Evolutionary conservation across 2,113 vertebrate genomes (phyloP), one percentile per base, ranked within the genome.

Genomic region (Pseudonaja textilis): DNA sequence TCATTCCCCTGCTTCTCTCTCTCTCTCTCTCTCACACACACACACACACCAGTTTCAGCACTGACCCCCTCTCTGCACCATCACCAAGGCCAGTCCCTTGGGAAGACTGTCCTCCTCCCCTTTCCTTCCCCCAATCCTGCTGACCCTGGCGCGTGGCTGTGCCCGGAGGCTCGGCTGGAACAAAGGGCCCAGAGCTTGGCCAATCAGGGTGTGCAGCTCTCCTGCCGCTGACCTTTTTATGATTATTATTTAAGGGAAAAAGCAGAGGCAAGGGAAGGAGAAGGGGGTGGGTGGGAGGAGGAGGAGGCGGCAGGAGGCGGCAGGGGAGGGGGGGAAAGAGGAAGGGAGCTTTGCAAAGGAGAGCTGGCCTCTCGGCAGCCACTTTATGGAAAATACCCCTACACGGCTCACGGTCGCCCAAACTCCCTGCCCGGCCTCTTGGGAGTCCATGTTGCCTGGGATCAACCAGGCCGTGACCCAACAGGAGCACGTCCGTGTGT

Each of bases 211-310:
- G 74, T 81, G 89, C 57, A 47, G 89, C 85, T 88, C 85, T 91
- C 89, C 93, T 91, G 93, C 93, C 61, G 61, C 89, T 93, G 93
- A 93, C 93, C 93, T 93, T 93, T 88, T 91, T 93, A 93, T 91
- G 93, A 93, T 93, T 93, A 93, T 93, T 93, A 91, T 93, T 93
- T 93, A 93, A 93, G 92, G 89, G 89, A 81, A 88, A 93, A 93
- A 91, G 92, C 89, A 91, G 92, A 91, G 89, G 89, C 89, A 61
- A 56, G 25, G 89, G 23, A 89, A 64, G 85, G 34, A 47, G 81
- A 18, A 59, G 57, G 14, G n/a, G n/a, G n/a, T n/a, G n/a, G n/a
- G n/a, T n/a, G n/a, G n/a, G n/a, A n/a, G n/a, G n/a, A n/a, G n/a
- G n/a, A n/a, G n/a, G n/a, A n/a, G n/a, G n/a, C n/a, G n/a, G n/a